Conservation (phyloP, 2,113 vertebrate genomes). For the Ornithorhynchus anatinus region DNA sequence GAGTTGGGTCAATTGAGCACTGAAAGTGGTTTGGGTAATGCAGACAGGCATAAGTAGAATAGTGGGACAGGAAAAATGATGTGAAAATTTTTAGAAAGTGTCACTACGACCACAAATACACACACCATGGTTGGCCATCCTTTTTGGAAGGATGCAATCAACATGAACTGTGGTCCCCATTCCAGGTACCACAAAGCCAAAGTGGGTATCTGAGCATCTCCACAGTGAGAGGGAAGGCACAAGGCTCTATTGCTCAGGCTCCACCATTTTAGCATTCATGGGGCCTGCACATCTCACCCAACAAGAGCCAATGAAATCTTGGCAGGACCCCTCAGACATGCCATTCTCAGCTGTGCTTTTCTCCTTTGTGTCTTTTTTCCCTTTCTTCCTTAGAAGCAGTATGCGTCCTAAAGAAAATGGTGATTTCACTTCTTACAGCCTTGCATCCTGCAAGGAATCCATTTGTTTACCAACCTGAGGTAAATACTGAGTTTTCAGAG, state of each 20-base stretch:
- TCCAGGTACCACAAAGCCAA: not conserved
- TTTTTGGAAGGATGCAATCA: not conserved
- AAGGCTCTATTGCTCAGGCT: not conserved
- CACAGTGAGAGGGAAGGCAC: not conserved
- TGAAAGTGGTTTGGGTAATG: conserved; percentile 1
- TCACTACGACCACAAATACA: conserved; percentile 3
- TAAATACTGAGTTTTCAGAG: too few species aligned
- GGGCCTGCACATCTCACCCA: not conserved
- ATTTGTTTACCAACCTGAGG: too few species aligned
- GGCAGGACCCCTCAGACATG: not conserved
- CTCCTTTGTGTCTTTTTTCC: not conserved
- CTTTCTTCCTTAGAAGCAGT: not conserved
- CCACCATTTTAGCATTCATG: not conserved
- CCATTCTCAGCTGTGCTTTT: not conserved
- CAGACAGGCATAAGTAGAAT: conserved; percentile 42
- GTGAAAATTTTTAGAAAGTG: conserved; percentile 25
- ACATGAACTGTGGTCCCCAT: not conserved
- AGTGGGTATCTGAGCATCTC: not conserved
- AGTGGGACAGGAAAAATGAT: conserved; percentile 36
- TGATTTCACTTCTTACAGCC: not conserved
- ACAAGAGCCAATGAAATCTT: not conserved
- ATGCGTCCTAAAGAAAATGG: conserved; percentile 17
- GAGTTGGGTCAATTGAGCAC: conserved; percentile 24
- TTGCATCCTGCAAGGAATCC: too few species aligned
- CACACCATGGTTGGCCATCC: not conserved